A percentile compares a stretch with the other conserved stretches of the same genome.
These are phyloP conservation scores for Gorsachius magnificus DNA, from an alignment of 2,797 vertebrate genomes.

Conservation along the genomic window DNA sequence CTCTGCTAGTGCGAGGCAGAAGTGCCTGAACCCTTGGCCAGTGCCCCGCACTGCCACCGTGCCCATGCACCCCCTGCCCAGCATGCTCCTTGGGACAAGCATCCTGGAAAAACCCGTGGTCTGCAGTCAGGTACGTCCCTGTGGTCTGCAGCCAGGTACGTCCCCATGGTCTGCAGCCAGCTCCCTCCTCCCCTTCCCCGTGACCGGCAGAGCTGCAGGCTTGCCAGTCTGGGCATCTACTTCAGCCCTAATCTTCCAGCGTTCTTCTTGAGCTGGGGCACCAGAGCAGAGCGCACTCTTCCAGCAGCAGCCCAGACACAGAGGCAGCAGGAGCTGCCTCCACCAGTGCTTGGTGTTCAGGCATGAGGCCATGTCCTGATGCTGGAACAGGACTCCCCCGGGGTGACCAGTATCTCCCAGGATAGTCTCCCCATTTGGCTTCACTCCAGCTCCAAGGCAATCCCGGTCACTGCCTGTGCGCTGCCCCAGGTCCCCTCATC, in stretches of 20 bases:
- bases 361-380: background rate
- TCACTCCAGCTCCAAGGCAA: background rate
- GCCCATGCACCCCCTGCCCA: background rate
- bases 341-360: background rate
- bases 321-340: background rate
- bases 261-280: background rate
- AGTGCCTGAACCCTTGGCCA: background rate
- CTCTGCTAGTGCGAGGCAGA: background rate
- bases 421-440: background rate
- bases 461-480: background rate
- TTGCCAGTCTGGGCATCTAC: background rate
- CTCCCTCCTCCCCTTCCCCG: background rate
- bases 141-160: background rate
- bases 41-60: fast-evolving
- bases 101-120: background rate
- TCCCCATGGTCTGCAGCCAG: too few species aligned
- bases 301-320: background rate
- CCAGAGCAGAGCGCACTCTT: background rate
- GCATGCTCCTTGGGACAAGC: background rate
- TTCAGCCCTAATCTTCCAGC: background rate
- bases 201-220: background rate
- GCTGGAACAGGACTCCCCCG: background rate
- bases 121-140: background rate
- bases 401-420: background rate
- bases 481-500: background rate